phyloP scores from a whole-genome alignment of 37 sponge, comb jelly and placozoan genomes.

The Geodia barretti region DNA sequence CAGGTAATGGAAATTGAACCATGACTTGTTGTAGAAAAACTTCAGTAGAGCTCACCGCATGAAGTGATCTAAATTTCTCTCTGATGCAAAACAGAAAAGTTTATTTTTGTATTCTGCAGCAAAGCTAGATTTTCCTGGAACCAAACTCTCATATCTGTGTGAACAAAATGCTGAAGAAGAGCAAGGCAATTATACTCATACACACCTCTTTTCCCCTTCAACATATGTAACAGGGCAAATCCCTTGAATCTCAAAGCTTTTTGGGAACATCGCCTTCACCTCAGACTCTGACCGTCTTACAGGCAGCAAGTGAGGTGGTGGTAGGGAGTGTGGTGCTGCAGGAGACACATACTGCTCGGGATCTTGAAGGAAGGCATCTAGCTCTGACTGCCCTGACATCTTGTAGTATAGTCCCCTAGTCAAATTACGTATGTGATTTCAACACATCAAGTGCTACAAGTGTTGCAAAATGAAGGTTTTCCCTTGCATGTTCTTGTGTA shows the following conservation, averaged over 20 bases:
- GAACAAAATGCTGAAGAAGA: not conserved
- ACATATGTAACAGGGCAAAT: slow-evolving; percentile 95
- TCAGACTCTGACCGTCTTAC: slow-evolving; percentile 58
- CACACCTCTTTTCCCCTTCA: slow-evolving; percentile 79
- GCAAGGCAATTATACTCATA: too few relatives aligned
- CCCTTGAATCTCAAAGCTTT: slow-evolving; percentile 78
- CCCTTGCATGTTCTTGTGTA: too few relatives aligned
- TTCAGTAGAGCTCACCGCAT: slow-evolving; percentile 51
- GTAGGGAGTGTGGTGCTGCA: slow-evolving; percentile 56
- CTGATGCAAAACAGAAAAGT: slow-evolving; percentile 77
- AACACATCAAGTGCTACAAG: too few relatives aligned
- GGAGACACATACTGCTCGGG: slow-evolving; percentile 79
- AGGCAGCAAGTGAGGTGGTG: slow-evolving; percentile 61
- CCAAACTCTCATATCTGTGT: slow-evolving; percentile 86
- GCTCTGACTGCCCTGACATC: slow-evolving; percentile 55
- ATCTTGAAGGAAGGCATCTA: slow-evolving; percentile 62
- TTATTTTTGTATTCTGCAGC: slow-evolving; percentile 78
- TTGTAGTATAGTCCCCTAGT: slow-evolving; percentile 70
- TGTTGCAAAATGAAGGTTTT: too few relatives aligned
- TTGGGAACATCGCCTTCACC: slow-evolving; percentile 88
- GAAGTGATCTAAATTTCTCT: slow-evolving; percentile 75
- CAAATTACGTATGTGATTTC: too few relatives aligned
- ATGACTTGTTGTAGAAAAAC: not conserved
- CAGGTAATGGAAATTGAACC: not conserved
- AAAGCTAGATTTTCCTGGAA: slow-evolving; percentile 66